Conservation (phyloP, 2,113 vertebrate genomes). For the Fulmarus glacialis region DNA sequence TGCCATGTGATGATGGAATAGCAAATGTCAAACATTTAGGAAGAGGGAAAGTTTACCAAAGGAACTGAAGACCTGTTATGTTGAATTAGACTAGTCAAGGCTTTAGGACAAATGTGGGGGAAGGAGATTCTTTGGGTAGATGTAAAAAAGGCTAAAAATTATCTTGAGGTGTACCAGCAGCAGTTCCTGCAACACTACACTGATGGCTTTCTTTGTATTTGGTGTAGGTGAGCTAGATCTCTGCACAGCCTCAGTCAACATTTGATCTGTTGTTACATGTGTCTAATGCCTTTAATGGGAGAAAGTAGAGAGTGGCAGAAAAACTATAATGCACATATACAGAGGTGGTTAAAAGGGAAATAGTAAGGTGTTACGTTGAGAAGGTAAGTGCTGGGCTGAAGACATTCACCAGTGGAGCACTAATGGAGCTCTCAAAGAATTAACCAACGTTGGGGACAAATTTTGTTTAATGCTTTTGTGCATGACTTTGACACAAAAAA, state of each 20-base stretch:
- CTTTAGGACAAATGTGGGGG: not conserved
- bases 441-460: rapidly evolving
- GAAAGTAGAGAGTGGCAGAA: not conserved
- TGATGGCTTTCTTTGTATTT: not conserved
- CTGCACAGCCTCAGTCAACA: not conserved
- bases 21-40: not conserved
- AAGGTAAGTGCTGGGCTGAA: not conserved
- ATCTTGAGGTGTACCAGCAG: not conserved
- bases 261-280: not conserved
- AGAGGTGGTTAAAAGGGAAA: not conserved
- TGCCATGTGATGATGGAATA: not conserved
- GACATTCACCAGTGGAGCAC: not conserved
- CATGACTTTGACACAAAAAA: not conserved
- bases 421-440: not conserved
- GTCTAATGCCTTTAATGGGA: not conserved
- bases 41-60: not conserved
- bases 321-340: not conserved
- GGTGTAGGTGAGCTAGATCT: not conserved
- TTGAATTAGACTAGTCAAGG: not conserved
- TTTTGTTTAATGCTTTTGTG: not conserved
- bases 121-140: not conserved
- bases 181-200: not conserved
- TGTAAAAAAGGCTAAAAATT: not conserved
- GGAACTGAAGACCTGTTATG: not conserved
- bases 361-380: not conserved